A percentile compares a stretch with the other conserved stretches of the same genome.
Evolutionary conservation across 2,113 vertebrate genomes (phyloP).

Genomic region (Dissostichus mawsoni): DNA sequence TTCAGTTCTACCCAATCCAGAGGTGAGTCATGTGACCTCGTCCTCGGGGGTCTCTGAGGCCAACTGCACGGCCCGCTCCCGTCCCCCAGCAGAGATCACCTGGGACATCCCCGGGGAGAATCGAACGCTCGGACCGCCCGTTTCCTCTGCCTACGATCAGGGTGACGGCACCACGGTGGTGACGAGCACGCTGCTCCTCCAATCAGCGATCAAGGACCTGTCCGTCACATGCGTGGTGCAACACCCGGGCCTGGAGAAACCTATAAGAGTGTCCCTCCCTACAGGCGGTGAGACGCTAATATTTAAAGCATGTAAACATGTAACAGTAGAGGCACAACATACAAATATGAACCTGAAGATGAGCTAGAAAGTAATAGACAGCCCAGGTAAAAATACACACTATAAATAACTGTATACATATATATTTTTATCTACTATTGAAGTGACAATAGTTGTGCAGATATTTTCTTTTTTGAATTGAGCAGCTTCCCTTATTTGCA

Average conservation of each 20-base stretch:
- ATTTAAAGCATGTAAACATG: neutral
- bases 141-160: constrained; percentile 49
- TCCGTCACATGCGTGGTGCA: constrained; percentile 75
- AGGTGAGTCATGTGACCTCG: constrained; percentile 70
- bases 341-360: too few species aligned
- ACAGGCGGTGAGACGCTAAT: constrained; percentile 50
- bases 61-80: constrained; percentile 81
- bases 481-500: too few species aligned
- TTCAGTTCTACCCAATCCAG: constrained; percentile 81
- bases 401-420: too few species aligned
- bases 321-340: too few species aligned
- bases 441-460: too few species aligned
- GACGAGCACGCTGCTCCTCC: constrained; percentile 79
- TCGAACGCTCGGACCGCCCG: constrained; percentile 70
- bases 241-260: constrained; percentile 76
- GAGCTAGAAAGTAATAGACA: too few species aligned
- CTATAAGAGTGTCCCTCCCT: constrained; percentile 63
- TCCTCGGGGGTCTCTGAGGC: constrained; percentile 78
- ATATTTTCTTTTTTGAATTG: too few species aligned
- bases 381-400: too few species aligned
- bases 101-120: constrained; percentile 78
- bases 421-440: too few species aligned
- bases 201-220: constrained; percentile 52
- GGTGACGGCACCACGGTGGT: constrained; percentile 81
- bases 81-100: constrained; percentile 72